phyloP scores from a whole-genome alignment of 2,797 vertebrate species.

The Kryptolebias ocellatus region DNA sequence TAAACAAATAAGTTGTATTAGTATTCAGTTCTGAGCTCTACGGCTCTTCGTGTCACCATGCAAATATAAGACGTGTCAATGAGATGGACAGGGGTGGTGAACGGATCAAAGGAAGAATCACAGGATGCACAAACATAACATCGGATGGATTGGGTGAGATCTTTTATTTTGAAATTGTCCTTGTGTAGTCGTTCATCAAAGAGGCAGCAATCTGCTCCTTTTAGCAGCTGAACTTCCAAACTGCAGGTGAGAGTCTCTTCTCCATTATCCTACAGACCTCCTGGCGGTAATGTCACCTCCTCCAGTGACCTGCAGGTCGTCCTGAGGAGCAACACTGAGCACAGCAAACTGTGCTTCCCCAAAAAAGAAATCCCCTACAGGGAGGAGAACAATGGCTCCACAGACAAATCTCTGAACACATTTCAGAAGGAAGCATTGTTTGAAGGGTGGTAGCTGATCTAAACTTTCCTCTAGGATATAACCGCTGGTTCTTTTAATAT shows the following conservation, averaged over 20 bases:
- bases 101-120: conserved; percentile 35
- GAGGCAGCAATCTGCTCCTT: conserved; percentile 14
- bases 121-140: conserved; percentile 43
- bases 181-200: conserved; percentile 36
- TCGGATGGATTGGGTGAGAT: conserved; percentile 35
- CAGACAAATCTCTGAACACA: conserved; percentile 60
- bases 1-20: conserved; percentile 12
- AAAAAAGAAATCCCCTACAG: conserved; percentile 66
- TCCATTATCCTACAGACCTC: conserved; percentile 18
- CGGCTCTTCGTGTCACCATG: conserved; percentile 35
- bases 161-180: conserved; percentile 33
- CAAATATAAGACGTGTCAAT: conserved; percentile 39
- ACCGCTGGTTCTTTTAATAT: conserved; percentile 65
- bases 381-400: conserved; percentile 70
- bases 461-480: conserved; percentile 50
- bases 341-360: conserved; percentile 21
- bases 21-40: conserved; percentile 26
- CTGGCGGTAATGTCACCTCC: conserved; percentile 48
- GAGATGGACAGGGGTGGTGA: conserved; percentile 32
- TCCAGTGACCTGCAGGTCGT: conserved; percentile 41
- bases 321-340: conserved; percentile 23
- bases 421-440: conserved; percentile 52
- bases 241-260: conserved; percentile 22
- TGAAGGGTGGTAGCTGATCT: conserved; percentile 52
- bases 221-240: conserved; percentile 15